Evolutionary conservation across 2,888 invertebrate species (phyloP).

Genomic region (Cephus pygmeus): DNA sequence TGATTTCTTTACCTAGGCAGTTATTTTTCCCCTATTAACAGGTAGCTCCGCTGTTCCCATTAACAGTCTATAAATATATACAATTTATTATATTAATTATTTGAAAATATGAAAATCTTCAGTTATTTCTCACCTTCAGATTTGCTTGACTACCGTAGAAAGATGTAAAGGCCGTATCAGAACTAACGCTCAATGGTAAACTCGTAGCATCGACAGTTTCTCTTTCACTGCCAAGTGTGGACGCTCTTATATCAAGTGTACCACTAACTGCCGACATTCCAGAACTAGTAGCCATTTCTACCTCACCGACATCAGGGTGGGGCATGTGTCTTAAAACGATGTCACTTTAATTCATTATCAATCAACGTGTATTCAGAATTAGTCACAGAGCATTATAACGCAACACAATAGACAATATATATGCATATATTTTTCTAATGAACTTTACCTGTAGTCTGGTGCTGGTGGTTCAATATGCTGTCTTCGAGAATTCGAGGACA

Average conservation of each 20-base stretch:
- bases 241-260: slow-evolving; percentile 66
- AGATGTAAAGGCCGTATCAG: slow-evolving; percentile 70
- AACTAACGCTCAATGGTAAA: slow-evolving; percentile 68
- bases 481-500: slow-evolving; percentile 62
- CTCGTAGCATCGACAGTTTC: slow-evolving; percentile 62
- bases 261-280: slow-evolving; percentile 60
- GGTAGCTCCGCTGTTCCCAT: slow-evolving; percentile 31
- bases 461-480: slow-evolving; percentile 61
- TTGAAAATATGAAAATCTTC: neutral
- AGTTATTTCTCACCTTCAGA: slow-evolving; percentile 38
- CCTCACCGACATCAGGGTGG: slow-evolving; percentile 57
- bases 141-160: slow-evolving; percentile 69
- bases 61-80: slow-evolving; percentile 26
- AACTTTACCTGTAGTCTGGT: slow-evolving; percentile 58
- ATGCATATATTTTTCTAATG: neutral
- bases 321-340: slow-evolving; percentile 61
- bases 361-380: slow-evolving; percentile 8
- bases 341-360: slow-evolving; percentile 43
- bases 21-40: slow-evolving; percentile 23
- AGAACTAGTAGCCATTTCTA: slow-evolving; percentile 60
- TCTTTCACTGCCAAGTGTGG: slow-evolving; percentile 64
- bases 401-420: neutral
- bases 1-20: slow-evolving; percentile 28
- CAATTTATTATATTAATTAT: neutral
- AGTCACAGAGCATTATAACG: neutral